A percentile compares a stretch with the other conserved stretches of the same genome.
These are phyloP conservation scores for Corbicula japonica DNA, from an alignment of 2,888 invertebrate species.

Conservation along the genomic window DNA sequence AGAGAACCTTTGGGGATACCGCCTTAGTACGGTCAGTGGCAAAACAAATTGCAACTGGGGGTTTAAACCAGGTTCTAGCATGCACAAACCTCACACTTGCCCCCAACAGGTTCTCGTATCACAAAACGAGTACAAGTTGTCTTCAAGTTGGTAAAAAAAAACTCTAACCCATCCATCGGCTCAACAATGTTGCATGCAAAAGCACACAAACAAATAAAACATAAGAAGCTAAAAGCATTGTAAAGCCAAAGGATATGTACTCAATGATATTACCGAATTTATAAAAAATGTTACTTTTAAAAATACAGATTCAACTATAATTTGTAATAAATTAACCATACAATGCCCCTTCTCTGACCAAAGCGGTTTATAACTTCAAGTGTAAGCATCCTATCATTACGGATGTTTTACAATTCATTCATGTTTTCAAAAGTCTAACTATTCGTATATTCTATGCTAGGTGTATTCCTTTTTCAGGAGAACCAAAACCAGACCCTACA, in stretches of 20 bases:
- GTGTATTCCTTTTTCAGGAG: not conserved
- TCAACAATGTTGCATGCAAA: no score
- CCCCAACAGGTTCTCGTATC: no score
- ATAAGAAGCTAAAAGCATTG: no score
- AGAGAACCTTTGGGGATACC: no score
- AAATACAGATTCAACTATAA: not conserved
- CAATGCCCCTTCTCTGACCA: not conserved
- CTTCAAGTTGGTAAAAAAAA: no score
- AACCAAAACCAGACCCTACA: slow-evolving; percentile 17
- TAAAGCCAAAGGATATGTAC: not conserved
- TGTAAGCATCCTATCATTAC: not conserved
- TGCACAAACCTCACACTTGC: no score
- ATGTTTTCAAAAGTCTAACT: not conserved
- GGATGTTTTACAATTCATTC: not conserved
- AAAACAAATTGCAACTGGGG: no score
- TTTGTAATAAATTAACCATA: not conserved
- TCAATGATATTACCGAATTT: slow-evolving; percentile 4
- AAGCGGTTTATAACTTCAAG: not conserved
- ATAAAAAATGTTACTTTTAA: not conserved
- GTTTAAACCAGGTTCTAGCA: no score
- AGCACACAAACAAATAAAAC: no score
- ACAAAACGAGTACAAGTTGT: no score
- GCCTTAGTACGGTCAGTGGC: no score
- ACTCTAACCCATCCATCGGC: no score
- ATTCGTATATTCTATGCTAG: not conserved